These are phyloP conservation scores for Epinephelus moara DNA, from an alignment of 2,113 vertebrate species.

Conservation along the genomic window DNA sequence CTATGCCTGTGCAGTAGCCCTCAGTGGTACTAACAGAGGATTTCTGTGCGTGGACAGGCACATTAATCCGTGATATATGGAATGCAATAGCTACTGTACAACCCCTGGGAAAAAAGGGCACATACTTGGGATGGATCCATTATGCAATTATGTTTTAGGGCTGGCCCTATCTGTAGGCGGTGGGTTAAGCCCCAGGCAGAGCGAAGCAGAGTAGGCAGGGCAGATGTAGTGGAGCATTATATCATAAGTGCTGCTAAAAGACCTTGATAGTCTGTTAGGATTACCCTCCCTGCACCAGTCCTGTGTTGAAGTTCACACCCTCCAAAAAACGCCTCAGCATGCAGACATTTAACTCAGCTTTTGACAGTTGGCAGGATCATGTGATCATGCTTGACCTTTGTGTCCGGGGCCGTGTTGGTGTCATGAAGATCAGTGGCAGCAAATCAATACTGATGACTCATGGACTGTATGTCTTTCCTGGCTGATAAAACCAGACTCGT, in stretches of 20 bases:
- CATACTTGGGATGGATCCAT: conserved; percentile 31
- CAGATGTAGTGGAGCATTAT: conserved; percentile 29
- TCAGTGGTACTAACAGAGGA: conserved; percentile 81
- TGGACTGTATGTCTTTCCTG: conserved; percentile 60
- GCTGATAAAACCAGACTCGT: conserved; percentile 59
- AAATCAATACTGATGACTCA: conserved; percentile 75
- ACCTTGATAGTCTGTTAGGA: conserved; percentile 30
- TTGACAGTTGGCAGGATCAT: conserved; percentile 43
- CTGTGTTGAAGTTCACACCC: conserved; percentile 39
- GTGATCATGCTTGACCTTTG: conserved; percentile 72
- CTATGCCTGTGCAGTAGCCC: background rate
- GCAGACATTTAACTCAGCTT: conserved; percentile 54
- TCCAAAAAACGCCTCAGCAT: conserved; percentile 29
- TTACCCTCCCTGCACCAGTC: conserved; percentile 22
- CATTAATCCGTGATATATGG: conserved; percentile 85
- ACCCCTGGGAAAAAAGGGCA: conserved; percentile 53
- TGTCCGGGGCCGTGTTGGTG: conserved; percentile 46
- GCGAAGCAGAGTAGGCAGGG: conserved; percentile 20
- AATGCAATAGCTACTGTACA: conserved; percentile 58
- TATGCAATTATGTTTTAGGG: conserved; percentile 46
- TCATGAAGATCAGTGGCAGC: conserved; percentile 66
- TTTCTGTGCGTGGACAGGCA: conserved; percentile 77
- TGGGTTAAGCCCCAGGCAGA: conserved; percentile 30
- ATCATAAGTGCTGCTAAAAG: conserved; percentile 14
- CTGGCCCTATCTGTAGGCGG: conserved; percentile 20